Evolutionary conservation across 2,797 vertebrate genomes (phyloP), one percentile per base, ranked within the genome.

Genomic region (Gadopsis bispinosus): DNA sequence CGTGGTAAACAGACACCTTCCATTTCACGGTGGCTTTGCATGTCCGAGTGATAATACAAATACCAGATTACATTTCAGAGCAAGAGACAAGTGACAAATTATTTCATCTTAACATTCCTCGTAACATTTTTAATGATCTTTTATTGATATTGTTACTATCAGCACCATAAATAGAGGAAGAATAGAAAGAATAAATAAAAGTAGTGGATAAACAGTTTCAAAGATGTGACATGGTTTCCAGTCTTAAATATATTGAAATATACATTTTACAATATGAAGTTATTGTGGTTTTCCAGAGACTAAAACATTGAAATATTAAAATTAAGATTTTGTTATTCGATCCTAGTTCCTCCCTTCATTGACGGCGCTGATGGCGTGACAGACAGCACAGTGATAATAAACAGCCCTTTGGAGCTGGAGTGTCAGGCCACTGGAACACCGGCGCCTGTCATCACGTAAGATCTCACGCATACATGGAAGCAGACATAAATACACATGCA

Each of bases 391-490:
- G 97, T 97, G 73, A 93, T 97, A 84, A 86, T 97, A 35, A 95
- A 96, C 88, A 95, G 83, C 79, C 93, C 96, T 35, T 78, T 99
- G 84, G 97, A 99, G 86, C 87, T 99, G 37, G 96, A 98, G 77
- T 99, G 98, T 88, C 93, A 93, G 2, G 96, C 93, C 62, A 93
- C 88, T 7, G 98, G 98, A 81, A 95, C 91, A 7, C 98, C 98
- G 20, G 71, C 93, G n/a, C 98, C 97, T 50, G 82, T 89, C 76
- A 92, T 99, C 90, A 96, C 17, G 98, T 99, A 95, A 96, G 96
- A 73, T 20, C 61, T 61, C 50, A 45, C 35, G 9, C 20, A 54
- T 4, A 64, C 3, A 73, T 8, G 64, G 5, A 54, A 53, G 61
- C 45, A 37, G 1, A 73, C 11, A 10, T 13, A 45, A 56, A 69